phyloP scores from a whole-genome alignment of 2,797 vertebrate species.

The Sebastes taczanowskii region DNA sequence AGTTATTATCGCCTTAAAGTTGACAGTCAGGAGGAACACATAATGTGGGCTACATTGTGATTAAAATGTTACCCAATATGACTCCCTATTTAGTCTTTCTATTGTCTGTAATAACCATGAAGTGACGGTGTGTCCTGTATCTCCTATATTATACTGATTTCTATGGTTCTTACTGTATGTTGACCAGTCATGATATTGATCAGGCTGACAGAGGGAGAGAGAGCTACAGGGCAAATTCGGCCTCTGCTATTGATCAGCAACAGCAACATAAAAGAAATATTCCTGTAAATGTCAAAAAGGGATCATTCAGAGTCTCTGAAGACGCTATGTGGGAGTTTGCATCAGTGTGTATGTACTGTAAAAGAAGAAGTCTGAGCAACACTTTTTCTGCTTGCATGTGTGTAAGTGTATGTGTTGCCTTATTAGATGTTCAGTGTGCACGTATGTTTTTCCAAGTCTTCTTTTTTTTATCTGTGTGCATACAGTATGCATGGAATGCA shows the following conservation, averaged over 20 bases:
- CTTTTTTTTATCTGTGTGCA: neutral
- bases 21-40: neutral
- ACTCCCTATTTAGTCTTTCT: neutral
- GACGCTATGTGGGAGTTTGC: neutral
- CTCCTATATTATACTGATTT: constrained; percentile 1
- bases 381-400: neutral
- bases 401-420: neutral
- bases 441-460: neutral
- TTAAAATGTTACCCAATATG: constrained; percentile 32
- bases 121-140: neutral
- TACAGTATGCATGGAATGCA: neutral
- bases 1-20: neutral
- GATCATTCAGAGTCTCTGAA: constrained; percentile 25
- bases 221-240: neutral
- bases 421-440: neutral
- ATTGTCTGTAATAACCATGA: constrained; percentile 3
- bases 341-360: neutral
- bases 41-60: constrained; percentile 11
- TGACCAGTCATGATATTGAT: constrained; percentile 54
- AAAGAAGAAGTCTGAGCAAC: neutral
- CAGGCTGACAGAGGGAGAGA: constrained; percentile 13
- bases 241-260: constrained; percentile 46
- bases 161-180: constrained; percentile 27
- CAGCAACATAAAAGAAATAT: constrained; percentile 25
- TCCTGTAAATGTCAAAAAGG: constrained; percentile 42